A percentile compares a stretch with the other conserved stretches of the same genome.
Conservation (phyloP, 2,888 invertebrate species). For the Stomorhina lunata region DNA sequence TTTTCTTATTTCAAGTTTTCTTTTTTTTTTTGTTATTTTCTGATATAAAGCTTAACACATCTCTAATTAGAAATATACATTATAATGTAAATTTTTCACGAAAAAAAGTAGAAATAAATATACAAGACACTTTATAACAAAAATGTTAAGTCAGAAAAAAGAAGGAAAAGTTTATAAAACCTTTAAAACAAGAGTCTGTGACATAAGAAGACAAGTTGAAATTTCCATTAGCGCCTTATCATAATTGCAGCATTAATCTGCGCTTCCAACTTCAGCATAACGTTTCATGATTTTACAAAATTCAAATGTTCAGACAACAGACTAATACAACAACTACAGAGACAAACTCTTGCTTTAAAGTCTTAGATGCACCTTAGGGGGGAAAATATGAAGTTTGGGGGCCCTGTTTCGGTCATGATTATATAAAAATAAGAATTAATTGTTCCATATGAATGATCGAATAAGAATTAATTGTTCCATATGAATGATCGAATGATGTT, state of each 20-base stretch:
- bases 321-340: neutral
- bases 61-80: conserved; percentile 64
- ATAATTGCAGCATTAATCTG: conserved; percentile 75
- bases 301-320: conserved; percentile 47
- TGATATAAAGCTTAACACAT: conserved; percentile 54
- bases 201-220: conserved; percentile 69
- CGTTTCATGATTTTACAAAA: conserved; percentile 63
- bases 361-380: neutral
- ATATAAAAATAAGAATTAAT: no score
- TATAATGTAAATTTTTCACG: conserved; percentile 55
- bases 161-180: conserved; percentile 5
- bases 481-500: no score
- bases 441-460: no score
- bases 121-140: conserved; percentile 23
- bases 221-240: conserved; percentile 75
- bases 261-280: conserved; percentile 67
- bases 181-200: conserved; percentile 56
- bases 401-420: no score
- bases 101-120: conserved; percentile 1
- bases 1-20: conserved; percentile 53
- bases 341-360: neutral
- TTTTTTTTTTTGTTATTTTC: neutral
- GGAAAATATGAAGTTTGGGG: no score
- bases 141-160: neutral
- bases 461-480: no score